These are phyloP conservation scores for Dorcus parallelipipedus DNA, from an alignment of 2,888 invertebrate genomes.

Conservation along the genomic window DNA sequence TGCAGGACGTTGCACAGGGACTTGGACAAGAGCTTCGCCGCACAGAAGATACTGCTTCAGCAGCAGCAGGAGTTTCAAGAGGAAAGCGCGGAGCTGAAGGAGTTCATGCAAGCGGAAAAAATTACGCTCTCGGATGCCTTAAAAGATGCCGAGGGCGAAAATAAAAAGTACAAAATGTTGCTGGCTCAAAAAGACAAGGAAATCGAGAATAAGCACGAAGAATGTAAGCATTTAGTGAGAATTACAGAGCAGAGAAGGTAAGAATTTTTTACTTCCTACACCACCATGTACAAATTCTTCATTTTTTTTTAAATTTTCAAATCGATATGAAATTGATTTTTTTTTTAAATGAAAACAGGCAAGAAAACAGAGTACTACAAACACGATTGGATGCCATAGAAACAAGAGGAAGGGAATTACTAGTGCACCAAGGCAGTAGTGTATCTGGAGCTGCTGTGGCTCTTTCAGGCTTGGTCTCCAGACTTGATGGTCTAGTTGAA, in stretches of 20 bases:
- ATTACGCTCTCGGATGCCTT: conserved; percentile 74
- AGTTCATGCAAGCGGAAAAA: conserved; percentile 85
- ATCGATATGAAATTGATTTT: too few species aligned
- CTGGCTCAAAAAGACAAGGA: conserved; percentile 55
- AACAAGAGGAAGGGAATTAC: conserved; percentile 59
- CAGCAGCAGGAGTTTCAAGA: conserved; percentile 75
- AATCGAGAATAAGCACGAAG: conserved; percentile 64
- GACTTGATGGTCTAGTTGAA: conserved; percentile 68
- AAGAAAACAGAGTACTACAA: conserved; percentile 65
- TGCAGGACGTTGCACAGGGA: conserved; percentile 71
- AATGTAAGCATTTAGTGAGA: conserved; percentile 74
- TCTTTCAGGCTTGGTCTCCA: conserved; percentile 63
- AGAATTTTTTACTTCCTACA: conserved; percentile 18
- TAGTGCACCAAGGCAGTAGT: conserved; percentile 66
- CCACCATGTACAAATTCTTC: too few species aligned
- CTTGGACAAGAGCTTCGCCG: conserved; percentile 64
- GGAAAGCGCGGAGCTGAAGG: conserved; percentile 80
- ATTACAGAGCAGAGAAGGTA: conserved; percentile 77
- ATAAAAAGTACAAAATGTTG: conserved; percentile 37
- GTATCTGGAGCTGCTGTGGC: conserved; percentile 69
- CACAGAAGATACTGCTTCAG: conserved; percentile 65
- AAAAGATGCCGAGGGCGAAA: conserved; percentile 71
- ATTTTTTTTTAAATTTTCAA: too few species aligned
- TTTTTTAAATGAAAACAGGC: conserved; percentile 43
- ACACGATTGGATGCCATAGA: conserved; percentile 63